Evolutionary conservation across 1,140 invertebrate genomes (phyloP).

Genomic region (Drosophila pseudoobscura): DNA sequence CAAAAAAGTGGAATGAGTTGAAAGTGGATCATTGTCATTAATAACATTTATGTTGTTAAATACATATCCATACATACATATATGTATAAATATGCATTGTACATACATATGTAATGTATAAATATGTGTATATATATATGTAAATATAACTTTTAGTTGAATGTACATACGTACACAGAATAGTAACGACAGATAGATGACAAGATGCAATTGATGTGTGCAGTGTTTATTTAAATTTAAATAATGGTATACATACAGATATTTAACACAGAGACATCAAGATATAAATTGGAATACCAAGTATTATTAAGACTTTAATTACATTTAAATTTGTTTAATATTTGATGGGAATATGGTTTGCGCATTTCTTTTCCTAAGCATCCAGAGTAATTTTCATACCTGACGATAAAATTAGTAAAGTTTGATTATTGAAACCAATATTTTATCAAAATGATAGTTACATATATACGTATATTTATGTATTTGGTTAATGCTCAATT

Average conservation of each 20-base stretch:
- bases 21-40: too few species aligned
- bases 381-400: conserved; percentile 57
- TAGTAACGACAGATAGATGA: conserved; percentile 8
- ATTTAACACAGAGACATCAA: conserved; percentile 51
- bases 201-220: conserved; percentile 37
- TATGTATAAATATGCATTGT: neutral
- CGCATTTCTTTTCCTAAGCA: conserved; percentile 40
- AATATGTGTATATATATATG: neutral
- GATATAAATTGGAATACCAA: conserved; percentile 27
- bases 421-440: conserved; percentile 19
- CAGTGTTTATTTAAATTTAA: conserved; percentile 20
- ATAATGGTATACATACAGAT: conserved; percentile 22
- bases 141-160: too few species aligned
- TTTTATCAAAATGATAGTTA: too few species aligned
- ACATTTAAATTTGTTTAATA: conserved; percentile 48
- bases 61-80: conserved; percentile 1
- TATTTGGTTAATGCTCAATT: too few species aligned
- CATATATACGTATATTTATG: too few species aligned
- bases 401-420: conserved; percentile 56
- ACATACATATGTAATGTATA: neutral
- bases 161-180: too few species aligned
- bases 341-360: conserved; percentile 32
- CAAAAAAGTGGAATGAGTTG: too few species aligned
- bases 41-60: neutral
- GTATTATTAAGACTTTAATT: conserved; percentile 46